Conservation (phyloP, 2,113 vertebrate species). For the Himantopus leucocephalus region DNA sequence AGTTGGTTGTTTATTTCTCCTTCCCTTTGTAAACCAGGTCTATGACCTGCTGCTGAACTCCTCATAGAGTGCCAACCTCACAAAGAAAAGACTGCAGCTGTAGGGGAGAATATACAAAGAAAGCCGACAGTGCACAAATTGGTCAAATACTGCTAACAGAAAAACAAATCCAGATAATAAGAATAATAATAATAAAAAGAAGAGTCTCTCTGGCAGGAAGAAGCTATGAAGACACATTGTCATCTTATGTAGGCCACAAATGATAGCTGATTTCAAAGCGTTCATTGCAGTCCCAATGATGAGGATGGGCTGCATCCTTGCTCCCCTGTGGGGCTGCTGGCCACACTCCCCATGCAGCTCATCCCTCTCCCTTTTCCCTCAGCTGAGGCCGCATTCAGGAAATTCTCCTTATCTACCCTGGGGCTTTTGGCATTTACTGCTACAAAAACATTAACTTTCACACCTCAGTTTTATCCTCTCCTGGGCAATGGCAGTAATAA, state of each 20-base stretch:
- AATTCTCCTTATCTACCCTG: not conserved
- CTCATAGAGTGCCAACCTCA: not conserved
- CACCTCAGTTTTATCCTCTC: not conserved
- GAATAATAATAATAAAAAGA: not conserved
- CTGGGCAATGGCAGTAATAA: not conserved
- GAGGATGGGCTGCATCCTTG: not conserved
- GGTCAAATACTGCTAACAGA: not conserved
- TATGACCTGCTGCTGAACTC: slow-evolving; percentile 2
- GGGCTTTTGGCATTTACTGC: not conserved
- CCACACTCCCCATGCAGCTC: not conserved
- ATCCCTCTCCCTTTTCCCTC: not conserved
- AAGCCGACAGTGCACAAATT: slow-evolving; percentile 22
- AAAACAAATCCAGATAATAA: not conserved
- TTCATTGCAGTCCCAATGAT: not conserved
- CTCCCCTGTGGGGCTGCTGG: not conserved
- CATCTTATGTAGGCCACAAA: not conserved
- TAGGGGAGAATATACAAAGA: not conserved
- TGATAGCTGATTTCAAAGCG: not conserved
- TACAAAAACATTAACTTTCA: not conserved
- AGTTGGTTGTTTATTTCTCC: not conserved
- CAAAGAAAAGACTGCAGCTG: not conserved
- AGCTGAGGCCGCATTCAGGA: not conserved
- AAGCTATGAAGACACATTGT: not conserved
- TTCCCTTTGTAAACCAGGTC: slow-evolving; percentile 1
- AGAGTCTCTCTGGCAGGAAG: not conserved